Evolutionary conservation across 2,888 invertebrate species (phyloP), one percentile per base, ranked within the genome.

Genomic region (Dinocampus coccinellae): DNA sequence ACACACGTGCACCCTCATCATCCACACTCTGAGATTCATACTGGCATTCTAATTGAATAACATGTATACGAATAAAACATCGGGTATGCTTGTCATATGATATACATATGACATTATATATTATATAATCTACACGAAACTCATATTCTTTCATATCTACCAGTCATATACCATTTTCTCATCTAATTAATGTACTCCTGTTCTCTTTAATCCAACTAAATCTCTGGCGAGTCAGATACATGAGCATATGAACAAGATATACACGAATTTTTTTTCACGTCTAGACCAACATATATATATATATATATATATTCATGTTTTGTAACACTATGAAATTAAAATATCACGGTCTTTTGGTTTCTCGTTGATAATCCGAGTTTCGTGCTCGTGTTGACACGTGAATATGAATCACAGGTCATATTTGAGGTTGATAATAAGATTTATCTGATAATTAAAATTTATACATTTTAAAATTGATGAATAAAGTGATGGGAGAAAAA

Each of bases 151-250:
- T 10, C 58, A 58, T 22, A 47, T n/a, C n/a, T 53, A 34, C 57
- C 53, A 10, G 13, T 11, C 33, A n/a, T n/a, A 20, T n/a, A 20
- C 52, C 33, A 39, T 36, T 39, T 36, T 61, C 20, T 47, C 62
- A 36, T 39, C 69, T 69, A 69, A 69, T 69, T 69, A 69, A 69
- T 69, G 62, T 62, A 69, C 69, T 69, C 62, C 62, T 69, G 69
- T 62, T 55, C 62, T 26, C 22, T n/a, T n/a, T 69, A 69, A 69
- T 69, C 69, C 62, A 47, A 62, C 36, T 69, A 55, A 69, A 61
- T 61, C 61, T 53, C 55, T 55, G 39, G 22, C 20, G 58, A 16
- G 16, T 47, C 47, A 16, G 47, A 29, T 60, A 61, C 58, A 52
- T 47, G 52, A 13, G 29, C 22, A 58, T 29, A 67, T 52, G 33